phyloP scores from a whole-genome alignment of 2,797 vertebrate species.

The Periparus ater region DNA sequence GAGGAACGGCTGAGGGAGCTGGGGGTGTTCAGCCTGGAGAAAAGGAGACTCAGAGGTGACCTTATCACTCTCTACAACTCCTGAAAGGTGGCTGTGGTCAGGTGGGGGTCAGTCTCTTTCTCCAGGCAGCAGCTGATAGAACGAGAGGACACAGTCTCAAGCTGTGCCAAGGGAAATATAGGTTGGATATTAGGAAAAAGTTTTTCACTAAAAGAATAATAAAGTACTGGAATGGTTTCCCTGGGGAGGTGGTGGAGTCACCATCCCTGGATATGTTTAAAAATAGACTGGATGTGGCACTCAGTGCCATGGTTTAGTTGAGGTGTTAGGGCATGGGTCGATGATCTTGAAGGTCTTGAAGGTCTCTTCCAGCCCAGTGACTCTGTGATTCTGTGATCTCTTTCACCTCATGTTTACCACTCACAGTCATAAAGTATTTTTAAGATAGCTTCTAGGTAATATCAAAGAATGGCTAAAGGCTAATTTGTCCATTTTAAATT shows the following conservation, averaged over 20 bases:
- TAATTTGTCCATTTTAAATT: neutral
- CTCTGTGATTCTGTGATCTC: neutral
- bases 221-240: neutral
- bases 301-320: rapidly evolving
- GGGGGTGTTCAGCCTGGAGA: neutral
- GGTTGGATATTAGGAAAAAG: neutral
- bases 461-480: neutral
- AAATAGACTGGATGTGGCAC: neutral
- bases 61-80: neutral
- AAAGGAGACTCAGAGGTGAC: neutral
- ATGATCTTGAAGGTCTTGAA: neutral
- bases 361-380: neutral
- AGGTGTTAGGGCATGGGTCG: rapidly evolving
- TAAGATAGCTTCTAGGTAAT: neutral
- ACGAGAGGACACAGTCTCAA: rapidly evolving
- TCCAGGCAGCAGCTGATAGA: neutral
- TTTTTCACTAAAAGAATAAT: rapidly evolving
- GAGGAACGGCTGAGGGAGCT: rapidly evolving
- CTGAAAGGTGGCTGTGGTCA: rapidly evolving
- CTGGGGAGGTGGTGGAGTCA: rapidly evolving
- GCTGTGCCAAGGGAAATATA: rapidly evolving
- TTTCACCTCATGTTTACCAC: neutral
- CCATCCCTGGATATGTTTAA: neutral
- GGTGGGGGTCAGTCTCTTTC: neutral
- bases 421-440: neutral